Evolutionary conservation across 1,140 invertebrate genomes (phyloP).

Genomic region (Macrotrachela quadricornifera): DNA sequence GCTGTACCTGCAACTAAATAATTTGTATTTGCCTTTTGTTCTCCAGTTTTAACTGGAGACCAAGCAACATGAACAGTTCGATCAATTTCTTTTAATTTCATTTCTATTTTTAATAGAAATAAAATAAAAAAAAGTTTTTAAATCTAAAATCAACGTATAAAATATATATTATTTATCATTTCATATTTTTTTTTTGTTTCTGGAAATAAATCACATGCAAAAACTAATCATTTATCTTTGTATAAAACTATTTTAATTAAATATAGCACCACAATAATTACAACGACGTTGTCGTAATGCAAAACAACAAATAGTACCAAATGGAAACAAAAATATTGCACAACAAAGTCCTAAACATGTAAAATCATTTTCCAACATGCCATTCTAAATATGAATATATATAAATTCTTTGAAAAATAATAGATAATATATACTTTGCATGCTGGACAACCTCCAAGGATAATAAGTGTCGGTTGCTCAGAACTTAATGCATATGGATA

Average conservation of each 20-base stretch:
- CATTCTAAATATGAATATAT: constrained; percentile 16
- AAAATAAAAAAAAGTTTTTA: no score
- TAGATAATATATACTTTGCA: no score
- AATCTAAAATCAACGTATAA: no score
- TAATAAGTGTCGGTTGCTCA: no score
- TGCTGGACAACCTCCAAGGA: no score
- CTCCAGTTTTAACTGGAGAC: constrained; percentile 46
- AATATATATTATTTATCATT: no score
- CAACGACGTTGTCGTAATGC: constrained; percentile 52
- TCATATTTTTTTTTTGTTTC: no score
- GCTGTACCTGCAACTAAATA: constrained; percentile 70
- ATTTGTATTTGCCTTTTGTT: constrained; percentile 41
- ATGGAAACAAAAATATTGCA: constrained; percentile 60
- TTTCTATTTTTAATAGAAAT: constrained; percentile 21
- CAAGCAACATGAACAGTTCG: constrained; percentile 76
- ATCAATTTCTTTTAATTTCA: constrained; percentile 84
- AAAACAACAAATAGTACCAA: constrained; percentile 58
- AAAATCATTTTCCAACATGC: constrained; percentile 54
- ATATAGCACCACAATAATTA: constrained; percentile 58
- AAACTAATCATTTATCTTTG: no score
- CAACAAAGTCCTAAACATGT: constrained; percentile 55
- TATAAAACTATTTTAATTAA: constrained; percentile 27
- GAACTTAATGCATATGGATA: no score
- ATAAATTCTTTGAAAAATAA: no score
- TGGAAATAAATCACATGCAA: no score